Evolutionary conservation across 1,140 invertebrate species (phyloP).

Genomic region (Megathymus violae): DNA sequence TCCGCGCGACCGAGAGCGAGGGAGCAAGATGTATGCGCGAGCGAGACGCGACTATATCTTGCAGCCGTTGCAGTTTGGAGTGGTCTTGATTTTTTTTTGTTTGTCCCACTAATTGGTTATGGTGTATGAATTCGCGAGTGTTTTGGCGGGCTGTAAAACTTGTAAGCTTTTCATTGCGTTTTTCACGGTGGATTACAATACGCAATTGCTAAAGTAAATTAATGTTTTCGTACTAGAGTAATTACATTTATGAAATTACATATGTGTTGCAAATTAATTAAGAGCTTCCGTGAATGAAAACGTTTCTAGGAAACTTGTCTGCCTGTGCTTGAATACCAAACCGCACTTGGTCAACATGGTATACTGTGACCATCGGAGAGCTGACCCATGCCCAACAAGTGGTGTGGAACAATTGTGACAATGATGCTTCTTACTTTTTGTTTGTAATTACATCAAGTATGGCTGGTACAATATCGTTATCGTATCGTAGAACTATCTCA

Average conservation of each 20-base stretch:
- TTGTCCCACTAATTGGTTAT: not conserved
- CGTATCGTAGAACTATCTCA: not conserved
- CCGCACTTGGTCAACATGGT: too few relatives aligned
- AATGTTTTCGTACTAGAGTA: not conserved
- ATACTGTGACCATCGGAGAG: too few relatives aligned
- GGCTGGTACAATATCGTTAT: not conserved
- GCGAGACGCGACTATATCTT: not conserved
- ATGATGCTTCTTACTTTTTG: not conserved
- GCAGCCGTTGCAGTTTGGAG: not conserved
- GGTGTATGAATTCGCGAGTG: not conserved
- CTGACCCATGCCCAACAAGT: too few relatives aligned
- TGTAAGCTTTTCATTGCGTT: not conserved
- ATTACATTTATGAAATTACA: too few relatives aligned
- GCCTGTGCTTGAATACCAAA: too few relatives aligned
- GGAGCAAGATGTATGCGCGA: not conserved
- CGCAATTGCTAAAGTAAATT: not conserved
- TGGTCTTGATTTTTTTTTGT: slow-evolving; percentile 1
- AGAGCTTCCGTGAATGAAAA: too few relatives aligned
- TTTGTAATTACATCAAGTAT: not conserved
- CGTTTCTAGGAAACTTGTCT: too few relatives aligned
- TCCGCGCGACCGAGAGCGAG: not conserved
- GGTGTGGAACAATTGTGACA: not conserved
- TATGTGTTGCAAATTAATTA: too few relatives aligned
- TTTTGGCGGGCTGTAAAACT: not conserved
- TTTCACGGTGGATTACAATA: not conserved